Percentiles rank a stretch among this genome's conserved stretches.
phyloP scores from a whole-genome alignment of 2,797 vertebrate species.

The Melanogrammus aeglefinus region DNA sequence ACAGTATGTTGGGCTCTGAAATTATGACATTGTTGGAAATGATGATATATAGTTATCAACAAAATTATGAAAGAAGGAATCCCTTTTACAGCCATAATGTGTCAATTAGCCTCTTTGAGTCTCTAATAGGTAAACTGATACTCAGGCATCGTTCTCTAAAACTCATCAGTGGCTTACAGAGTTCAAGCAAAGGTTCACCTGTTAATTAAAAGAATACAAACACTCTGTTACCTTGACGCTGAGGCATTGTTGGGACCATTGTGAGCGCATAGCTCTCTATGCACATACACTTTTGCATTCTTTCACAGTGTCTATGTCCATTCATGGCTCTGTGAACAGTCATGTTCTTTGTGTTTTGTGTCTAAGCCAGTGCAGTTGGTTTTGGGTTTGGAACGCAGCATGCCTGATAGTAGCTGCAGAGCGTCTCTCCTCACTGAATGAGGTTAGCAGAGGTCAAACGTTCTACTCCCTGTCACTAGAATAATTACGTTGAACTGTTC shows the following conservation, averaged over 20 bases:
- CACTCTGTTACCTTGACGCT: neutral
- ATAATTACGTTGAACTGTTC: slow-evolving; percentile 37
- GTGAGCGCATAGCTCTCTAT: neutral
- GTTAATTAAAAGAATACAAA: no score
- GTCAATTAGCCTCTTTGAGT: neutral
- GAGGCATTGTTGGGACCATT: neutral
- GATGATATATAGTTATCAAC: neutral
- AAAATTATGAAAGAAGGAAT: neutral
- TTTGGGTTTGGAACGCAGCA: neutral
- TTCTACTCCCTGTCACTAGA: slow-evolving; percentile 48
- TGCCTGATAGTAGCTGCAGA: neutral
- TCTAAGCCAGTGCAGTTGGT: neutral
- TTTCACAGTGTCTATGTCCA: neutral
- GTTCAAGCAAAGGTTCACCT: neutral
- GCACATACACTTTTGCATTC: neutral
- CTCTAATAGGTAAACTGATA: neutral
- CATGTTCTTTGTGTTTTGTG: no score
- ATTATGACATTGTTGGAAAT: neutral
- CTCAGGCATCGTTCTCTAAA: neutral
- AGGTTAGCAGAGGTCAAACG: slow-evolving; percentile 28
- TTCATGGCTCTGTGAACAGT: neutral
- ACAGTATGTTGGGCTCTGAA: neutral
- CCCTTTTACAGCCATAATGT: no score
- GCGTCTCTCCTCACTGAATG: neutral
- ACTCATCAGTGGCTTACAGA: neutral